Base-by-base conservation (phyloP, 2,113 vertebrate genomes). In the Grammomys surdaster region DNA sequence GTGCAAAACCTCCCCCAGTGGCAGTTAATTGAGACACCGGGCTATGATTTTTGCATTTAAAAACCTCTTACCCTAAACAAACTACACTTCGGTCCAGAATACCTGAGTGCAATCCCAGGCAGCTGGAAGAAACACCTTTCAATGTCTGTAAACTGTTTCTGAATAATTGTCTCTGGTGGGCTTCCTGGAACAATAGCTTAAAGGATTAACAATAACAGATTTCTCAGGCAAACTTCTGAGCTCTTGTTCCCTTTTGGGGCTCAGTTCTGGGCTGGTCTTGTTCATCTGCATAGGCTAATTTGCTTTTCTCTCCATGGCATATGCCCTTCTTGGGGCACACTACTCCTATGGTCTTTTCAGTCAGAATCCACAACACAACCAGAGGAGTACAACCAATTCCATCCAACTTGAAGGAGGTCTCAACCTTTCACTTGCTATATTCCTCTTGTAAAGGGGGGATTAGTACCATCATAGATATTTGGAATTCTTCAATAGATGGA, bases 251-350 rank as follows among this genome's bases (percentile, higher is more conserved):
- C 5, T 69, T 60, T 11, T 13, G 5, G 48, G 20, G 24, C 40
- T 88, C 12, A 14, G 72, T 33, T 56, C 58, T 10, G 28, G 14
- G 14, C 24, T 13, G 33, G 73, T 51, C 91, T 81, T 56, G 60
- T 69, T 51, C 11, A 4, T 16, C 63, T 0, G 1, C 3, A 7
- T 24, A 65, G 20, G 4, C 1, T 73, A 6, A 33, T 78, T 54
- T 82, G 31, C 63, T 89, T 63, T 92, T 54, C 33, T 81, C 31
- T 84, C 63, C 13, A 22, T 0, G 28, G 8, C 10, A 19, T 1
- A 0, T 19, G 28, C 20, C 40, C 17, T 84, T n/a, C 33, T 73
- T 9, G 24, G 75, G 92, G 28, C 7, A 31, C 65, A 56, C 40
- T 20, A 46, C 43, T 88, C 63, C 72, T n/a, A 11, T 14, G 6